phyloP scores from a whole-genome alignment of 2,888 invertebrate genomes.

The Crepidodera aurea region DNA sequence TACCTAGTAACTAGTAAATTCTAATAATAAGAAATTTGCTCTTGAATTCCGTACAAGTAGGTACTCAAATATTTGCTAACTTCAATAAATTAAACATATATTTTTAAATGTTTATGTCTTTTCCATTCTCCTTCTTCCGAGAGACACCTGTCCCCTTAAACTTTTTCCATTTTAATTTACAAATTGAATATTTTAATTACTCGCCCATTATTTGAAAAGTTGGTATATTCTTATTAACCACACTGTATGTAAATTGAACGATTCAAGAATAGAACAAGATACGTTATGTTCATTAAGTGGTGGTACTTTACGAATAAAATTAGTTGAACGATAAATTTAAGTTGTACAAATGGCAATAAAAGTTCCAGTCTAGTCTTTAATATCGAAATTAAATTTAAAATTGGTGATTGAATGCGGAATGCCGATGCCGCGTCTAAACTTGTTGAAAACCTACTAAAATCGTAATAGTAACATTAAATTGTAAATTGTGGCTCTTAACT shows the following conservation, averaged over 20 bases:
- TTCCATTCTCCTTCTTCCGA: too few relatives aligned
- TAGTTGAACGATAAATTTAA: conserved; percentile 7
- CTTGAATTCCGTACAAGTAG: too few relatives aligned
- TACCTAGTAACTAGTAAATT: too few relatives aligned
- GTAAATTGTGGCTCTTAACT: conserved; percentile 5
- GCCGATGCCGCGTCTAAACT: neutral
- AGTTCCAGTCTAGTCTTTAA: neutral
- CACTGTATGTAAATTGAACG: neutral
- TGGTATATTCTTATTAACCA: too few relatives aligned
- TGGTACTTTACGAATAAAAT: conserved; percentile 17
- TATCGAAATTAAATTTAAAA: conserved; percentile 7
- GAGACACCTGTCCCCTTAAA: too few relatives aligned
- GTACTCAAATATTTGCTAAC: too few relatives aligned
- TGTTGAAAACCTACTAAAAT: conserved; percentile 12
- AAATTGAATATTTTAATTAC: too few relatives aligned
- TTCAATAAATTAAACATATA: too few relatives aligned
- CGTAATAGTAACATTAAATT: conserved; percentile 3
- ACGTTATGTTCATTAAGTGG: conserved; percentile 17
- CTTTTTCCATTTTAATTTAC: too few relatives aligned
- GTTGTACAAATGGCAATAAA: conserved; percentile 12
- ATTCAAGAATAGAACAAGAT: conserved; percentile 17
- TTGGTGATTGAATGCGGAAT: neutral
- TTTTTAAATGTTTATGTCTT: too few relatives aligned
- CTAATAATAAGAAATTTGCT: too few relatives aligned
- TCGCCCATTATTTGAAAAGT: too few relatives aligned